Conservation (phyloP, 2,888 invertebrate species). For the Sesamia inferens region DNA sequence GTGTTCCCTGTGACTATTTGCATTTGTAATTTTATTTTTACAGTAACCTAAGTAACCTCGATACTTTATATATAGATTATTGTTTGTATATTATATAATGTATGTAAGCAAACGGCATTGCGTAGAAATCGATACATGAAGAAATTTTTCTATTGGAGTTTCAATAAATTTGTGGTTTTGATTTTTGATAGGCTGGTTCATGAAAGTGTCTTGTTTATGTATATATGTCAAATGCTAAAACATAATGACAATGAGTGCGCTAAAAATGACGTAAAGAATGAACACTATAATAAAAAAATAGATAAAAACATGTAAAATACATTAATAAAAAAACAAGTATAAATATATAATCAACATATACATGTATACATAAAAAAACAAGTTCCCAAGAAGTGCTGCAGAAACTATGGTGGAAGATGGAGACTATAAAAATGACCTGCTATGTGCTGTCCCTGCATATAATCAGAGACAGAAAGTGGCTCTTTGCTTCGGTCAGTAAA, state of each 20-base stretch:
- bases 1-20: conserved; percentile 36
- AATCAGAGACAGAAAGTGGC: conserved; percentile 2
- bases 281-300: too few species aligned
- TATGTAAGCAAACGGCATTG: conserved; percentile 14
- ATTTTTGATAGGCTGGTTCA: background rate
- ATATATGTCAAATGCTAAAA: background rate
- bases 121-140: conserved; percentile 23
- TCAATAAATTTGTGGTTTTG: background rate
- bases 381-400: background rate
- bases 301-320: too few species aligned
- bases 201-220: background rate
- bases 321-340: too few species aligned
- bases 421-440: background rate
- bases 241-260: background rate
- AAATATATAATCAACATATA: too few species aligned
- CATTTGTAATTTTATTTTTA: conserved; percentile 42
- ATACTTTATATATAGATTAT: background rate
- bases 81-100: conserved; percentile 2
- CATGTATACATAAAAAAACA: too few species aligned
- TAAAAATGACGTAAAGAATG: background rate
- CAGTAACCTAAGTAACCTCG: conserved; percentile 24
- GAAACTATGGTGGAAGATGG: background rate
- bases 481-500: conserved; percentile 5
- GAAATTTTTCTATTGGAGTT: background rate
- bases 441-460: background rate